Percentiles rank a stretch among this genome's conserved stretches.
Conservation (phyloP, 2,113 vertebrate species). For the Azemiops feae region DNA sequence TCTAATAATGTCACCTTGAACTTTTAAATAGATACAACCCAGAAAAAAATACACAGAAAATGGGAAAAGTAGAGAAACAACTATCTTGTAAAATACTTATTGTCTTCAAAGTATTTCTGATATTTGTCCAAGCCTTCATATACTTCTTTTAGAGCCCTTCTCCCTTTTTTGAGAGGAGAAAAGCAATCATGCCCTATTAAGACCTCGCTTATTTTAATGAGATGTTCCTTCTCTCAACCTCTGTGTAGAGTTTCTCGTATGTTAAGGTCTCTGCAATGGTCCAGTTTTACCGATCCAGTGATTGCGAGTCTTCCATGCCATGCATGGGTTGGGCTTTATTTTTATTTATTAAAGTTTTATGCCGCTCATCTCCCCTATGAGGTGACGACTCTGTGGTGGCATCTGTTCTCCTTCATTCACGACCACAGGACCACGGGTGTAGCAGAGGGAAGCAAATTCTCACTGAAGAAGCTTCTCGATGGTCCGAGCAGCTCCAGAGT, state of each 20-base stretch:
- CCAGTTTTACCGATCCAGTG: background rate
- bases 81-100: background rate
- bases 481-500: background rate
- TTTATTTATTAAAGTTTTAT: too few relatives aligned
- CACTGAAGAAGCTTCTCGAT: background rate
- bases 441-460: background rate
- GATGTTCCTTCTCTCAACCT: background rate
- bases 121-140: background rate
- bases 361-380: too few relatives aligned
- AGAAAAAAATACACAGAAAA: background rate
- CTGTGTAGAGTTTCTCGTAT: background rate
- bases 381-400: background rate
- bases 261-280: background rate
- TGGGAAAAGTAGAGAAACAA: background rate
- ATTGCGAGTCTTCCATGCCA: background rate
- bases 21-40: background rate
- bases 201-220: background rate
- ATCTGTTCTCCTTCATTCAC: background rate
- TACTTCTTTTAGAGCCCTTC: background rate
- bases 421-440: background rate
- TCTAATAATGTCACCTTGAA: background rate
- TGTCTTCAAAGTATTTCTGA: background rate
- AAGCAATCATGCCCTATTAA: background rate
- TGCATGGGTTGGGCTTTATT: background rate
- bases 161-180: background rate